Conservation (phyloP, 2,888 invertebrate species). For the Carpatolechia fugitivella region DNA sequence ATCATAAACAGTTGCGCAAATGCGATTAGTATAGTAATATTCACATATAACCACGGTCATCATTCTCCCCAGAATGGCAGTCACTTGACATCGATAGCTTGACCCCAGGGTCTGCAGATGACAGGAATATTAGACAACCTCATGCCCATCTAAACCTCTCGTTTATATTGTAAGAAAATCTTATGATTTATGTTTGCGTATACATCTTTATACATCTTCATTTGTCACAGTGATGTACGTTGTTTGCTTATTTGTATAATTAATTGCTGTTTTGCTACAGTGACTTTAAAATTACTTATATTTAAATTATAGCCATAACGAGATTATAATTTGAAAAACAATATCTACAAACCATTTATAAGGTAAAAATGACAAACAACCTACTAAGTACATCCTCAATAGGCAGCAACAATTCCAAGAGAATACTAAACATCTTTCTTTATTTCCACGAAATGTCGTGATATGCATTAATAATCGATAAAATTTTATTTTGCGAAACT, state of each 20-base stretch:
- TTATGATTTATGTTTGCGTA: neutral
- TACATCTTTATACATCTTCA: neutral
- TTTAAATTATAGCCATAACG: no score
- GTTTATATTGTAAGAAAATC: neutral
- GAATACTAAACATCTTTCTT: neutral
- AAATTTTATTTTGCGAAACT: neutral
- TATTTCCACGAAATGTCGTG: neutral
- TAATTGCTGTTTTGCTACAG: no score
- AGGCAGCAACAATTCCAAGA: neutral
- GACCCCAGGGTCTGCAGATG: slow-evolving; percentile 9
- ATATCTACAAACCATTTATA: no score
- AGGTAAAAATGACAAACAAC: no score
- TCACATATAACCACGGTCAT: neutral
- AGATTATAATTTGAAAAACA: no score
- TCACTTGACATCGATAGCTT: neutral
- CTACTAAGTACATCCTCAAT: no score
- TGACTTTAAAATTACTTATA: no score
- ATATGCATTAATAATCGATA: neutral
- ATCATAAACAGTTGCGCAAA: neutral
- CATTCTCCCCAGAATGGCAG: neutral
- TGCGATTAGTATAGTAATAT: neutral
- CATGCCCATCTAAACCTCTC: neutral
- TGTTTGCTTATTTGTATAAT: no score
- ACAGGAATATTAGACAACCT: slow-evolving; percentile 1
- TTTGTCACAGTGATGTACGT: neutral